phyloP scores from a whole-genome alignment of 2,797 vertebrate species.

The Lutjanus campechanus region DNA sequence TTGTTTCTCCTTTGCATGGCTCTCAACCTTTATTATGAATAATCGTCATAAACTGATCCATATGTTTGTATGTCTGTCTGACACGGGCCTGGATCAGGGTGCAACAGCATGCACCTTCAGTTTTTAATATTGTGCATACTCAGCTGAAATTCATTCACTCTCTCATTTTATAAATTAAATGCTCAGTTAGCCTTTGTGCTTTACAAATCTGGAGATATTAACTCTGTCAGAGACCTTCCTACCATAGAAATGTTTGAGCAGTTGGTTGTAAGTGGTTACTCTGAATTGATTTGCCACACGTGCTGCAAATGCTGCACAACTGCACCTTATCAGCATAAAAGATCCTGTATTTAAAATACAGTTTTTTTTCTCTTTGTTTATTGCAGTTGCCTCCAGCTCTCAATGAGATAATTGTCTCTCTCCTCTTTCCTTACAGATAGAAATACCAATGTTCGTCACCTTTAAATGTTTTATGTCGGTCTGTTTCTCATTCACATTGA shows the following conservation, averaged over 20 bases:
- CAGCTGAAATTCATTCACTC: no score
- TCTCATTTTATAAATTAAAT: background rate
- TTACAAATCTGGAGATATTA: slow-evolving; percentile 4
- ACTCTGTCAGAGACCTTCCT: background rate
- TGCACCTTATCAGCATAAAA: background rate
- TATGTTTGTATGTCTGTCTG: no score
- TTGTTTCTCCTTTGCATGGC: no score
- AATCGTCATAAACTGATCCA: no score
- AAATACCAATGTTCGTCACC: background rate
- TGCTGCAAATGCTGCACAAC: background rate
- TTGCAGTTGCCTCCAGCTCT: background rate
- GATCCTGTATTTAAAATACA: background rate
- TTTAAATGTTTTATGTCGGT: slow-evolving; percentile 25
- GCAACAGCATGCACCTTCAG: no score
- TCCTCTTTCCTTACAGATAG: background rate
- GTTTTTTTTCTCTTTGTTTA: background rate
- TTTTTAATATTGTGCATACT: no score
- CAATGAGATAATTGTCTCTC: background rate
- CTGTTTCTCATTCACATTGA: slow-evolving; percentile 12
- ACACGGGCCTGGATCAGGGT: no score
- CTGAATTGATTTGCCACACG: background rate
- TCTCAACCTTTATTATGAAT: no score
- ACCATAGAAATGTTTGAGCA: background rate
- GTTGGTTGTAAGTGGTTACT: background rate
- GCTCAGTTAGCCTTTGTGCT: background rate